phyloP scores from a whole-genome alignment of 1,140 invertebrate species.

The Cherax destructor region DNA sequence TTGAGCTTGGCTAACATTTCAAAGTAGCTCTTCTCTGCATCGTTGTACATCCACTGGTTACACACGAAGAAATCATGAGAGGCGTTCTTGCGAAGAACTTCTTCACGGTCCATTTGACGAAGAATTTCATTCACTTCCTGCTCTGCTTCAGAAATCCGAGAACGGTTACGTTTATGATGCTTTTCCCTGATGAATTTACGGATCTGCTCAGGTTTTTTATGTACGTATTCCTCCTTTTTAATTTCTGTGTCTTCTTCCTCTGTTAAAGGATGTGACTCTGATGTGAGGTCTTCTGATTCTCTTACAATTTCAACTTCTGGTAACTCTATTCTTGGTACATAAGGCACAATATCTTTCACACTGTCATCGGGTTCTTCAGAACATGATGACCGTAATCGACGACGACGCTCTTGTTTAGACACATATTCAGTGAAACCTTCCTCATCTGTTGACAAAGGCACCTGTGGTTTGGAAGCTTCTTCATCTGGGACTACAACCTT shows the following conservation, averaged over 20 bases:
- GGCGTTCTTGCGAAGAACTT: slow-evolving; percentile 47
- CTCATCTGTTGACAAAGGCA: slow-evolving; percentile 54
- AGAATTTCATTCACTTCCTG: slow-evolving; percentile 72
- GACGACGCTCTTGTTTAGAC: slow-evolving; percentile 68
- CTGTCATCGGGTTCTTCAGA: slow-evolving; percentile 70
- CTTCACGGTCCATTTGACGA: slow-evolving; percentile 59
- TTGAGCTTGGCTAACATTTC: slow-evolving; percentile 66
- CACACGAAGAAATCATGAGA: slow-evolving; percentile 70
- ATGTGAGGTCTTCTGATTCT: slow-evolving; percentile 40
- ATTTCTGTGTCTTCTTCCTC: background rate
- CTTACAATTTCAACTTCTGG: slow-evolving; percentile 64
- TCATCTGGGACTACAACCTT: slow-evolving; percentile 69
- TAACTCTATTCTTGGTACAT: slow-evolving; percentile 58
- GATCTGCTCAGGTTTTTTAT: slow-evolving; percentile 18
- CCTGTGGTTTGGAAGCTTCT: slow-evolving; percentile 44
- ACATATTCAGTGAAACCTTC: slow-evolving; percentile 72
- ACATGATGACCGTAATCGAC: slow-evolving; percentile 71
- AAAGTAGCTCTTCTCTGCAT: slow-evolving; percentile 73
- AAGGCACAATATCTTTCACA: slow-evolving; percentile 69
- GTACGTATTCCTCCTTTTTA: background rate
- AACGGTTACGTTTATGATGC: slow-evolving; percentile 53
- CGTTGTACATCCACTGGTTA: slow-evolving; percentile 73
- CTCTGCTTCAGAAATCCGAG: slow-evolving; percentile 68
- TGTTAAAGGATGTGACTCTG: background rate
- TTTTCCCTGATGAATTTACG: slow-evolving; percentile 32